phyloP scores from a whole-genome alignment of 53 echinoderm and acorn worm genomes.

The Apostichopus leukothele region DNA sequence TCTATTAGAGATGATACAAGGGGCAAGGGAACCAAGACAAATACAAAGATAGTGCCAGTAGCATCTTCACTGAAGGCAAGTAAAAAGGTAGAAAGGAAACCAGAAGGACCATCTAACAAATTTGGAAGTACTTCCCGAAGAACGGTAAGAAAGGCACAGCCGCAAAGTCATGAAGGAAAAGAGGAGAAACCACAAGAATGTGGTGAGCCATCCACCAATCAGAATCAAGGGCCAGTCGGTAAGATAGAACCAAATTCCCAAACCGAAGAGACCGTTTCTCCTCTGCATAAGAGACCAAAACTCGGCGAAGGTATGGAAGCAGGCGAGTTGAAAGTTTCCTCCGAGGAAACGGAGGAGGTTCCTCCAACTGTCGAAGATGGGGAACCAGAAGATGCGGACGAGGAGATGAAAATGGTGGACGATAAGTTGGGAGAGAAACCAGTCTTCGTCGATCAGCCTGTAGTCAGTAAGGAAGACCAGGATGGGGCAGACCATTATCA shows the following conservation, averaged over 20 bases:
- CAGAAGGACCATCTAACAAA: background rate
- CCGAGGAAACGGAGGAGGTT: background rate
- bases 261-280: background rate
- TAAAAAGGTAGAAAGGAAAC: background rate
- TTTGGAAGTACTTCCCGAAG: background rate
- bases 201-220: background rate
- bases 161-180: background rate
- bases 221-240: background rate
- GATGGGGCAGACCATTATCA: conserved; percentile 73
- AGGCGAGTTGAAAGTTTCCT: background rate
- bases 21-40: background rate
- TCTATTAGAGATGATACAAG: background rate
- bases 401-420: background rate
- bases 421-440: background rate
- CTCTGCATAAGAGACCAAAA: background rate
- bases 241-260: background rate
- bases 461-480: conserved; percentile 34
- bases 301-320: background rate
- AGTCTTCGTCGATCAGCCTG: background rate
- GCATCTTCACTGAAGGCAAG: background rate
- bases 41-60: background rate
- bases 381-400: background rate
- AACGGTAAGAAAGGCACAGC: background rate
- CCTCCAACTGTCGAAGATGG: background rate
- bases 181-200: background rate